Evolutionary conservation across 2,888 invertebrate species (phyloP), one percentile per base, ranked within the genome.

Genomic region (Erannis defoliaria): DNA sequence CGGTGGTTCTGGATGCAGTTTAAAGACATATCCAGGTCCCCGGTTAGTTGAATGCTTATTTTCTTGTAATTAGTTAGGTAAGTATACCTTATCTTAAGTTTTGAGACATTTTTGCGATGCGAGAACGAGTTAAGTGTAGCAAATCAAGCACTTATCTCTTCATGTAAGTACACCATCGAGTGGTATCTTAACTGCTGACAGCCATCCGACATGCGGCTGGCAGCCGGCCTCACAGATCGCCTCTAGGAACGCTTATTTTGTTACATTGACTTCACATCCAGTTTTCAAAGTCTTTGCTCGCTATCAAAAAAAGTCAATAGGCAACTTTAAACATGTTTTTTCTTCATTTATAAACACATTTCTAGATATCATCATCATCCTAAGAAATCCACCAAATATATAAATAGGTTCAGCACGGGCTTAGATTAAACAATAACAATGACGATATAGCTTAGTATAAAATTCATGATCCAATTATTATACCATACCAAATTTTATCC

Each of bases 181-280:
- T 33, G 14, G 8, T 60, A 60, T 60, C 60, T 49, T 49, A 37
- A 43, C 50, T 37, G 35, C 37, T 45, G 60, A 60, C 60, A 60
- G 43, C 9, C 49, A 18, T 50, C 37, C 37, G 53, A 53, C 59
- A 14, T 46, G 21, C 10, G 50, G 10, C 10, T 18, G 58, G 6
- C 53, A 33, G 53, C n/a, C 40, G 53, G 40, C 48, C 60, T 29
- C 60, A 50, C 60, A 55, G 60, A 43, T 21, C 45, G 43, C n/a
- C 18, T 12, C 26, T 29, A 45, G 21, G 14, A 23, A 19, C 18
- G 19, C 18, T 38, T 37, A 35, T 49, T 49, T 50, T 38, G 50
- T 50, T 61, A 40, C 37, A 53, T 33, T 51, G 19, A 56, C 18
- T 31, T 29, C 19, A 35, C 56, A 55, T 37, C 37, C 38, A 2